Percentiles rank a stretch among this genome's conserved stretches.
Conservation (phyloP, 2,888 invertebrate species). For the Agonopterix arenella region DNA sequence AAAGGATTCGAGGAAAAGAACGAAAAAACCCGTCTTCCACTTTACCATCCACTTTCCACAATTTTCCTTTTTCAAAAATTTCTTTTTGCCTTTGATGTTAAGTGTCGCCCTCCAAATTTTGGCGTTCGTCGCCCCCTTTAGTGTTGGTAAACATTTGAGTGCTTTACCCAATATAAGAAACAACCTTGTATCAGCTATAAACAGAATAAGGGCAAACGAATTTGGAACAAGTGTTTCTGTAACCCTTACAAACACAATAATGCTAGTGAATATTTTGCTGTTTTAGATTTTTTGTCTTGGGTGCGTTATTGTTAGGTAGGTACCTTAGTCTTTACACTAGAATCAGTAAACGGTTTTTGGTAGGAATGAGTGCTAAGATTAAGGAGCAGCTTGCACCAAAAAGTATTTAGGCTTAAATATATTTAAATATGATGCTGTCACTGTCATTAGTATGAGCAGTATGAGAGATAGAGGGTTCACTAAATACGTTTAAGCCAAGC, state of each 20-base stretch:
- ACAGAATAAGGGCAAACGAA: background rate
- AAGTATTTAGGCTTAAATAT: too few relatives aligned
- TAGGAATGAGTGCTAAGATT: too few relatives aligned
- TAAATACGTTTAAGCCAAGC: too few relatives aligned
- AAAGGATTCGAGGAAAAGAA: constrained; percentile 35
- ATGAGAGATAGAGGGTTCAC: too few relatives aligned
- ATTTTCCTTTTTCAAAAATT: constrained; percentile 39
- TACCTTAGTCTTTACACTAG: too few relatives aligned
- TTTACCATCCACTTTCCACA: constrained; percentile 24
- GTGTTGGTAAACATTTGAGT: constrained; percentile 20
- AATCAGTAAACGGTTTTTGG: too few relatives aligned
- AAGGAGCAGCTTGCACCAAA: too few relatives aligned
- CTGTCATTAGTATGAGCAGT: too few relatives aligned
- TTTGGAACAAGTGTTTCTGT: background rate
- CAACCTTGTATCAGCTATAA: constrained; percentile 2
- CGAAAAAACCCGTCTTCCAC: constrained; percentile 32
- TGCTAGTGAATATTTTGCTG: background rate
- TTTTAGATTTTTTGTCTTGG: too few relatives aligned
- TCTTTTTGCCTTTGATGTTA: constrained; percentile 42
- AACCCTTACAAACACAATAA: background rate
- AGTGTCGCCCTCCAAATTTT: constrained; percentile 47
- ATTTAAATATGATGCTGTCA: too few relatives aligned
- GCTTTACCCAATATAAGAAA: constrained; percentile 15
- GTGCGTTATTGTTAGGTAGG: too few relatives aligned
- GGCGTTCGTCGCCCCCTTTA: constrained; percentile 28